A percentile compares a stretch with the other conserved stretches of the same genome.
These are phyloP conservation scores for Willisornis vidua DNA, from an alignment of 2,113 vertebrate genomes.

Conservation along the genomic window DNA sequence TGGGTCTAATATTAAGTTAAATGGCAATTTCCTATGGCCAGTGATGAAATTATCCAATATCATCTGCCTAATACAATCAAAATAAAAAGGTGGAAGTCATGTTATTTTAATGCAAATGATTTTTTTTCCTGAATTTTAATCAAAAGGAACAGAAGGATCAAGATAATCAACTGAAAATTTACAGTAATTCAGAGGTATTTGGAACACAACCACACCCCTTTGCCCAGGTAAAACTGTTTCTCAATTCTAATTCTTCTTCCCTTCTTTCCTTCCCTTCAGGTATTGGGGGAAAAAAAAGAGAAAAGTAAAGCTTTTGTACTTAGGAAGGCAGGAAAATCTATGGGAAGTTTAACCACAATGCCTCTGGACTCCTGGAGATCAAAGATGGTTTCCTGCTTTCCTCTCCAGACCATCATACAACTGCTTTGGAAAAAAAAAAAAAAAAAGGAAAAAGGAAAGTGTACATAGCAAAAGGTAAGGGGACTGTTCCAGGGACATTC, in stretches of 20 bases:
- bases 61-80: slow-evolving; percentile 8
- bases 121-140: slow-evolving; percentile 10
- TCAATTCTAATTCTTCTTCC: neutral
- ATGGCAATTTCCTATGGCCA: slow-evolving; percentile 39
- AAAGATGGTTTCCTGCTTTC: neutral
- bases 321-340: neutral
- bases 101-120: slow-evolving; percentile 15
- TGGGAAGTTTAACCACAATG: neutral
- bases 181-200: neutral
- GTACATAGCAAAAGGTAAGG: neutral
- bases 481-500: neutral
- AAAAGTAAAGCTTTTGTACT: neutral
- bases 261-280: neutral
- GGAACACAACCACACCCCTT: neutral
- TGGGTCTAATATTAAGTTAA: slow-evolving; percentile 32
- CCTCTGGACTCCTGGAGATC: neutral
- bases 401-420: neutral
- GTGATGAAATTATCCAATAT: slow-evolving; percentile 11
- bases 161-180: neutral
- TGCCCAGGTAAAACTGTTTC: neutral
- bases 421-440: neutral
- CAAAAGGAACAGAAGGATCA: neutral
- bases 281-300: accelerated
- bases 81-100: slow-evolving; percentile 19
- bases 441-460: accelerated